phyloP scores from a whole-genome alignment of 2,113 vertebrate genomes.

The Callopanchax toddi region DNA sequence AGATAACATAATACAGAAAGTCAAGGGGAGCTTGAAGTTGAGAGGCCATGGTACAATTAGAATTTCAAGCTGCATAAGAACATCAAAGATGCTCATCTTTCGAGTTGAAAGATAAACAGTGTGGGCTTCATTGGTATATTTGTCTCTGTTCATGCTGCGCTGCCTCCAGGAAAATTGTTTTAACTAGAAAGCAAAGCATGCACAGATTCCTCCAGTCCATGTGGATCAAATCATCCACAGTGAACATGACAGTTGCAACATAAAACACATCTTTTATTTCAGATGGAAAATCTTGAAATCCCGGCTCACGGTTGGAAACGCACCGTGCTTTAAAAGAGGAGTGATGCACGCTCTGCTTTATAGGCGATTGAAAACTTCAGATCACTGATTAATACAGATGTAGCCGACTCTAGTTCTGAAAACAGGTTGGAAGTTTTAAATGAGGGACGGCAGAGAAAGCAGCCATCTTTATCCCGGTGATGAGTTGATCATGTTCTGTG shows the following conservation, averaged over 20 bases:
- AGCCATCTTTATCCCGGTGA: not conserved
- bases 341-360: not conserved
- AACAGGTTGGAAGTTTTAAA: not conserved
- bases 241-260: not conserved
- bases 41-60: slow-evolving; percentile 16
- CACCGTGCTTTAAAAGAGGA: not conserved
- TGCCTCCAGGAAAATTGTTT: not conserved
- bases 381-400: not conserved
- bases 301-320: not conserved
- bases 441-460: not conserved
- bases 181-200: slow-evolving; percentile 7
- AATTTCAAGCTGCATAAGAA: slow-evolving; percentile 33
- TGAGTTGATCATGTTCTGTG: no score
- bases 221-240: not conserved
- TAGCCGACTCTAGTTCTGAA: not conserved
- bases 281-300: slow-evolving; percentile 8
- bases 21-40: not conserved
- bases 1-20: slow-evolving; percentile 5
- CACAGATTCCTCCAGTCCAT: not conserved
- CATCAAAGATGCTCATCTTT: slow-evolving; percentile 29
- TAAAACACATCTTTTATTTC: slow-evolving; percentile 17
- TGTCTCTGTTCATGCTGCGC: slow-evolving; percentile 27
- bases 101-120: slow-evolving; percentile 29
- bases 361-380: not conserved
- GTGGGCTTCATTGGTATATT: slow-evolving; percentile 19